Percentiles rank a stretch among this genome's conserved stretches.
Evolutionary conservation across 1,140 invertebrate species (phyloP).

Genomic region (Probaryconus sp.): DNA sequence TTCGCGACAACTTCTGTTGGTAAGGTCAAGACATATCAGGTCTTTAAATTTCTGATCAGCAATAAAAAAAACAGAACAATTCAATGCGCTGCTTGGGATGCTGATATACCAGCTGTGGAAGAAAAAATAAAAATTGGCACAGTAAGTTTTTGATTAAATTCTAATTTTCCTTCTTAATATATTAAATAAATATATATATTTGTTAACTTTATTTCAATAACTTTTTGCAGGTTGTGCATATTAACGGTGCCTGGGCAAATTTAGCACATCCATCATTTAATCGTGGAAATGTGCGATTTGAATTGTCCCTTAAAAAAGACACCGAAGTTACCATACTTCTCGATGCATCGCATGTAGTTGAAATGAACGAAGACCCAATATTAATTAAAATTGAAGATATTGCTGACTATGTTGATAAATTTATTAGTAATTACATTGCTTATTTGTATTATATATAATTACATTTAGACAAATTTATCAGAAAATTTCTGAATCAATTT

Average conservation of each 20-base stretch:
- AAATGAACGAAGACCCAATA: no score
- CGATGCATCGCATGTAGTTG: no score
- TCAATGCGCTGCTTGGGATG: not conserved
- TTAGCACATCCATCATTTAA: conserved; percentile 1
- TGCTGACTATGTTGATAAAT: no score
- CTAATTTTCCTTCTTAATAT: no score
- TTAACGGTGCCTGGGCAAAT: conserved; percentile 2
- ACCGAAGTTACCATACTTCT: not conserved
- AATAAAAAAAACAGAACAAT: conserved; percentile 3
- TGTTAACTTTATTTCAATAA: no score
- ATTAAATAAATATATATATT: no score
- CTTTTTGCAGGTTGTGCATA: conserved; percentile 4
- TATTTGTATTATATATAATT: no score
- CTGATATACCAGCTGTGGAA: not conserved
- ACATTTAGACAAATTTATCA: no score
- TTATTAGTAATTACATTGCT: no score
- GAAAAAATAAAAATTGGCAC: not conserved
- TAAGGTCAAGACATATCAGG: not conserved
- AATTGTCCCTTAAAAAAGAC: not conserved
- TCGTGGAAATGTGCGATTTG: conserved; percentile 3
- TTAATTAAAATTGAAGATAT: no score
- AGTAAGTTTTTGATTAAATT: not conserved
- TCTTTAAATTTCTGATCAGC: not conserved
- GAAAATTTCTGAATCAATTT: no score
- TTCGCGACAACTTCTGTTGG: not conserved